These are phyloP conservation scores for Sarcophaga caerulescens DNA, from an alignment of 2,888 invertebrate species.

Conservation along the genomic window DNA sequence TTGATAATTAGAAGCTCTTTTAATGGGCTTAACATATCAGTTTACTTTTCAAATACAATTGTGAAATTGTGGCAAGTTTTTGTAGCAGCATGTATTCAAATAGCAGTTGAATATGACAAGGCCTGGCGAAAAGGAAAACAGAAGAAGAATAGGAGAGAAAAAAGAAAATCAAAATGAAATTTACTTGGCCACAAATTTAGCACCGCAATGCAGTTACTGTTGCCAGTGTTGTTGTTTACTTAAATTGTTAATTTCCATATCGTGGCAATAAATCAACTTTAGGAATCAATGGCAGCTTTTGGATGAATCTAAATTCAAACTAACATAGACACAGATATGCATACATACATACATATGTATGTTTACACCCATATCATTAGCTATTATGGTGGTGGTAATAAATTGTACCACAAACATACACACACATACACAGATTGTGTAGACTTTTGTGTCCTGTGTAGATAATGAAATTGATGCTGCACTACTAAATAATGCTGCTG, in stretches of 20 bases:
- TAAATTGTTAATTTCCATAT: constrained; percentile 59
- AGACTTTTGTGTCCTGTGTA: background rate
- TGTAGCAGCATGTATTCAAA: background rate
- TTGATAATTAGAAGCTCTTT: background rate
- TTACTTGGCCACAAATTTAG: constrained; percentile 13
- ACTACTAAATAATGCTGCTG: background rate
- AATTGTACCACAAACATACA: background rate
- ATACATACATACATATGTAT: background rate
- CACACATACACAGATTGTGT: background rate
- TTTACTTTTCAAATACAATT: background rate
- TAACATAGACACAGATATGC: background rate
- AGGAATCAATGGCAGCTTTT: constrained; percentile 54
- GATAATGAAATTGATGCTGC: constrained; percentile 1
- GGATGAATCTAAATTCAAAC: constrained; percentile 17
- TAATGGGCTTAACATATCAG: background rate
- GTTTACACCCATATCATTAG: background rate
- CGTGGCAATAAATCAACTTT: constrained; percentile 61
- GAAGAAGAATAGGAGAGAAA: background rate
- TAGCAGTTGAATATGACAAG: background rate
- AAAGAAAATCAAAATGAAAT: background rate
- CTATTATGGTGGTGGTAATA: background rate
- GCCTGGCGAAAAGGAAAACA: background rate
- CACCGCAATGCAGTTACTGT: constrained; percentile 47
- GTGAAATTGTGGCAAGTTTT: background rate
- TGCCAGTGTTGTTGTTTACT: constrained; percentile 29